These are phyloP conservation scores for Eristalis intricaria DNA, from an alignment of 2,888 invertebrate species.

Conservation along the genomic window DNA sequence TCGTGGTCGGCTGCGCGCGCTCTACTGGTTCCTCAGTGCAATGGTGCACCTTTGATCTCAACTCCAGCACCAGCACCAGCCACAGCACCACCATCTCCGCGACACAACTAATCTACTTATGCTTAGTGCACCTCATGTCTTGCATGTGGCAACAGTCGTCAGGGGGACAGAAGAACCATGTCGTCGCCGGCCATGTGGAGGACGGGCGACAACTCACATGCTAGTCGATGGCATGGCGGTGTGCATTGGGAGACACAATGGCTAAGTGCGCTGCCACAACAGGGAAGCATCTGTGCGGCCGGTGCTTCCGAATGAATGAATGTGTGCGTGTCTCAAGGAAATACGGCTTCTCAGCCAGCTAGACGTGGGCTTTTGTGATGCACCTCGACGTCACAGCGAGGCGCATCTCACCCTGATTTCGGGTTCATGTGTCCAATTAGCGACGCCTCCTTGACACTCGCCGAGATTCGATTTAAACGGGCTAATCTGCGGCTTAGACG, in stretches of 20 bases:
- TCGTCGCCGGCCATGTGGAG: neutral
- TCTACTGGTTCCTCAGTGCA: conserved; percentile 5
- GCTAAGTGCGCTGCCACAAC: conserved; percentile 48
- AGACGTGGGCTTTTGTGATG: neutral
- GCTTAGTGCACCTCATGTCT: conserved; percentile 51
- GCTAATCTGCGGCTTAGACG: conserved; percentile 53
- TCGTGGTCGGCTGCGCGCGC: neutral
- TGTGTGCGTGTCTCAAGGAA: conserved; percentile 52
- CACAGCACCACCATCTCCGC: conserved; percentile 14
- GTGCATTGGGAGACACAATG: conserved; percentile 60
- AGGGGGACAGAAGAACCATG: conserved; percentile 12
- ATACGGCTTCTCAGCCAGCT: conserved; percentile 59
- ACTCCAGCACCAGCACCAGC: conserved; percentile 43
- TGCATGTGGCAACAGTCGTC: conserved; percentile 30
- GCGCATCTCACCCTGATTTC: conserved; percentile 44
- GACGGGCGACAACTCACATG: neutral
- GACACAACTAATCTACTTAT: conserved; percentile 54
- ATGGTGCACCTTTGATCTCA: conserved; percentile 66
- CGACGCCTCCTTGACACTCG: conserved; percentile 34
- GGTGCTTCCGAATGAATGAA: conserved; percentile 57
- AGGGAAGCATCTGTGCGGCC: conserved; percentile 43
- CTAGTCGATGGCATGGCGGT: neutral
- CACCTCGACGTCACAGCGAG: conserved; percentile 25
- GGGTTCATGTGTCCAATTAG: conserved; percentile 8
- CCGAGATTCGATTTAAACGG: conserved; percentile 40